These are phyloP conservation scores for Frankliniella intonsa DNA, from an alignment of 2,888 invertebrate genomes.

Conservation along the genomic window DNA sequence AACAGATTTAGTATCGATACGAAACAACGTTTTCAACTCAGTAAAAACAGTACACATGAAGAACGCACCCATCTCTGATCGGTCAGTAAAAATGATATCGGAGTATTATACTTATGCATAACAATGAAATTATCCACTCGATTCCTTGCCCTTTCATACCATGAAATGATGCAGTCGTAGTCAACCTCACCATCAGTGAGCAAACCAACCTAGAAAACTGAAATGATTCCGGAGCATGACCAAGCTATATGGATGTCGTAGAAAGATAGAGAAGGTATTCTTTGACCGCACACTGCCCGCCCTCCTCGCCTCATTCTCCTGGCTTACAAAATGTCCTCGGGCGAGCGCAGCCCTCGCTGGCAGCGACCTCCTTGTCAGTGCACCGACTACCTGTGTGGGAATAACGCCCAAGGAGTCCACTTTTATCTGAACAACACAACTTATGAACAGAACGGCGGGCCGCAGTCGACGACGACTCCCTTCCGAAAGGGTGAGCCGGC, in stretches of 20 bases:
- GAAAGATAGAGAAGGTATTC: neutral
- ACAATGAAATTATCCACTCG: no score
- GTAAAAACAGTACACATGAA: no score
- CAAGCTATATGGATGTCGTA: neutral
- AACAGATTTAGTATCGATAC: no score
- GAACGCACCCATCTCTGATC: no score
- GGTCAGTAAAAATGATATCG: no score
- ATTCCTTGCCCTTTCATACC: neutral
- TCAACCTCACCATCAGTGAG: neutral
- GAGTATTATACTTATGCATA: no score
- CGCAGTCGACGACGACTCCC: neutral
- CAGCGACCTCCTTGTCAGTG: neutral
- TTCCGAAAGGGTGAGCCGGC: neutral
- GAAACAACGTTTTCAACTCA: no score
- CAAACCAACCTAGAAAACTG: neutral
- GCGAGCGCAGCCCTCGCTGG: neutral
- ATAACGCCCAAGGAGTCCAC: neutral
- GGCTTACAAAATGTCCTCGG: constrained; percentile 19
- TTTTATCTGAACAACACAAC: neutral
- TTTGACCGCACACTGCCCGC: neutral
- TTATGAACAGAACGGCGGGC: neutral
- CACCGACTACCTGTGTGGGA: neutral
- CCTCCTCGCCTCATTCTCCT: neutral
- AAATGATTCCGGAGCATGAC: neutral
- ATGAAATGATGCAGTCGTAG: neutral